Evolutionary conservation across 2,888 invertebrate species (phyloP), one percentile per base, ranked within the genome.

Genomic region (Callimorpha dominula): DNA sequence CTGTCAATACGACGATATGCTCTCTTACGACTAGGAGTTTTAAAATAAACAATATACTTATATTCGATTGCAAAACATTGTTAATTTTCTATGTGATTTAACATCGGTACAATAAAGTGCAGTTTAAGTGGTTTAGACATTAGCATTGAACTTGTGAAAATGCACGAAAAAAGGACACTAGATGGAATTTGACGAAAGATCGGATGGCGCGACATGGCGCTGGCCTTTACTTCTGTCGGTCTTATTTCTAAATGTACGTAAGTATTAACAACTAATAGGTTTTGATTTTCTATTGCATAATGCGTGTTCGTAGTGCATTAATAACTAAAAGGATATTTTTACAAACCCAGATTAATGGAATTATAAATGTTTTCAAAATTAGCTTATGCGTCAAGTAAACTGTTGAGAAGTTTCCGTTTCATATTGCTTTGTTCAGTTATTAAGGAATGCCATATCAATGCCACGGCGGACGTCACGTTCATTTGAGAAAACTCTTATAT

Each of bases 1-100:
- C 89, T 90, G 93, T 93, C 92, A 92, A 93, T 94, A 92, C 89
- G 89, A 90, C 91, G 91, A 92, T 87, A 90, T 89, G 89, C 87
- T 88, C 89, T 91, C 89, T 90, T 85, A 86, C 77, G 82, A 79
- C 80, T 75, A 80, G 82, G 82, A 86, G 82, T 85, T 81, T 80
- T 81, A 78, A 82, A 79, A 78, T 80, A 82, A 85, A 80, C 79
- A 85, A 82, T 78, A 69, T 71, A 75, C 77, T 76, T 31, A 31
- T 31, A 31, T 74, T 78, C 70, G 1, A 76, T 71, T 78, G 71
- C 71, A 73, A 76, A 79, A 76, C 73, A 78, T 73, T 70, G 20
- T 70, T 75, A 60, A 54, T 76, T 77, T 46, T 40, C 68, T 72
- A 81, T 80, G 84, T 82, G 77, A 77, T 72, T 72, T 49, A 71